A percentile compares a stretch with the other conserved stretches of the same genome.
Conservation (phyloP, 1,140 invertebrate species). For the Antheraea mylitta region DNA sequence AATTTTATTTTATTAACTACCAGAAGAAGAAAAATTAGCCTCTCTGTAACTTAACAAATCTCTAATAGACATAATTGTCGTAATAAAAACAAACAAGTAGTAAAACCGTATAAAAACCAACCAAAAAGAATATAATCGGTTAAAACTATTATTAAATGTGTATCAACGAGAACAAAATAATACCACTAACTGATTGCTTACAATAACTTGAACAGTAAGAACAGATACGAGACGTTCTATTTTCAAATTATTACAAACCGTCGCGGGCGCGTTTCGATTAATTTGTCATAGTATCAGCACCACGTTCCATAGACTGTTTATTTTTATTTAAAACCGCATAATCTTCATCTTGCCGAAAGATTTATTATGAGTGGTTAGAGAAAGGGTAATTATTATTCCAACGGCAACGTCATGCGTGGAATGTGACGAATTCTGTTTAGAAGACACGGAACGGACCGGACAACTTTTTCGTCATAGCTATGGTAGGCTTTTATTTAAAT, state of each 20-base stretch:
- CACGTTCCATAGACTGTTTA: constrained; percentile 35
- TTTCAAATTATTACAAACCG: constrained; percentile 44
- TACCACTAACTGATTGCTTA: neutral
- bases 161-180: constrained; percentile 1
- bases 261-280: constrained; percentile 40
- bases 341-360: constrained; percentile 37
- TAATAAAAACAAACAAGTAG: no score
- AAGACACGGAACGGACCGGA: constrained; percentile 9
- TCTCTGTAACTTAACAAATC: no score
- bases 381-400: constrained; percentile 34
- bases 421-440: constrained; percentile 26
- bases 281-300: constrained; percentile 47
- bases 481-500: no score
- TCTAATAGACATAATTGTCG: no score
- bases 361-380: constrained; percentile 31
- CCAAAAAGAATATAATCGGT: neutral
- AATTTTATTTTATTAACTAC: no score
- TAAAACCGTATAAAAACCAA: no score
- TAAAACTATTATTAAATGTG: neutral
- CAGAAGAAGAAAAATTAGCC: no score
- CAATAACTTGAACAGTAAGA: neutral
- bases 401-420: constrained; percentile 21
- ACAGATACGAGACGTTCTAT: constrained; percentile 33
- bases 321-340: constrained; percentile 42
- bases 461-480: constrained; percentile 13